Evolutionary conservation across 2,113 vertebrate genomes (phyloP), one percentile per base, ranked within the genome.

Genomic region (Tetraodon nigroviridis): DNA sequence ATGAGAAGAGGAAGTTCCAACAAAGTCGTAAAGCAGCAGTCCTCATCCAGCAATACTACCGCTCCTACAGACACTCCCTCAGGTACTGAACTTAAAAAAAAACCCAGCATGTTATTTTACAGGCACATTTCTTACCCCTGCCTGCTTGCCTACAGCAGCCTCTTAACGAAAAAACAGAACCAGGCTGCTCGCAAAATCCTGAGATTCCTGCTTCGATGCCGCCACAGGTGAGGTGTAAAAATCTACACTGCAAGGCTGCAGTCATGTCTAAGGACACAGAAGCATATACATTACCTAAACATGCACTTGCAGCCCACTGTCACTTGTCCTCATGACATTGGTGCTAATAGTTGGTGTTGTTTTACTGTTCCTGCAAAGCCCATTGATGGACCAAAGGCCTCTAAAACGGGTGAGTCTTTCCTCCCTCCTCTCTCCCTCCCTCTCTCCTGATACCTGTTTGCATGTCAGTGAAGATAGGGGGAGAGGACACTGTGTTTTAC

Each of bases 181-280:
- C 97, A 98, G 90, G 97, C 97, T 87, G 97, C 96, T 87, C 95
- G 97, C 73, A 98, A 99, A 86, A 99, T 99, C 74, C 95, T 99
- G 94, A 90, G 95, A 81, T 99, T 99, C 89, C 92, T 99, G 79
- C 95, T 97, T 80, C 94, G 97, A 86, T 98, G 95, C 88, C 95
- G 96, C 80, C 97, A 98, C 92, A 98, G 97, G 97, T 98, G 78
- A 88, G 82, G 5, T 41, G 19, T 14, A 3, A 29, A 55, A 14
- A 13, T 20, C 21, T n/a, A 11, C 24, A 42, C 12, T 48, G 8
- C 59, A 52, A 37, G 19, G 48, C 24, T 27, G 10, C 48, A 21
- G 57, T 49, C 69, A 52, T 2, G 17, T 7, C 22, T 16, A 19
- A 16, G 24, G 29, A 41, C 55, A 57, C 42, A 46, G 66, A 46